A percentile compares a stretch with the other conserved stretches of the same genome.
These are phyloP conservation scores for Naja naja DNA, from an alignment of 2,113 vertebrate species.

Conservation along the genomic window DNA sequence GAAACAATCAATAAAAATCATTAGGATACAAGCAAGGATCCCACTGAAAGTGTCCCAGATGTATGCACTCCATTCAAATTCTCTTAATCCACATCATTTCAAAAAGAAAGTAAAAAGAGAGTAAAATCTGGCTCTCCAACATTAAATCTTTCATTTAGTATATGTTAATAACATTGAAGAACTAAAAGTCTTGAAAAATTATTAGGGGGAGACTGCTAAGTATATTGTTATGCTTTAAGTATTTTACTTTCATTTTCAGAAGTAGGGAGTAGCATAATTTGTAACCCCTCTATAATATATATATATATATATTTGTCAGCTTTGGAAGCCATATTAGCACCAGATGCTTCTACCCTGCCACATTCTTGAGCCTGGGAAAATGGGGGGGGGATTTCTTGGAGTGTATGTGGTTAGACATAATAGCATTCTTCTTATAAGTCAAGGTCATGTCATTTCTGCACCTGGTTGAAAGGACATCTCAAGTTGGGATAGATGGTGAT, in stretches of 20 bases:
- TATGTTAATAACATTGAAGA: background rate
- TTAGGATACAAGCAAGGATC: background rate
- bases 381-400: no score
- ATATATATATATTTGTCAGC: no score
- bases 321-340: no score
- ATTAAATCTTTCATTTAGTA: background rate
- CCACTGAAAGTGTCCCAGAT: background rate
- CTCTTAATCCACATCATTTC: background rate
- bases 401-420: no score
- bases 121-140: background rate
- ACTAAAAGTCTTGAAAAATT: background rate
- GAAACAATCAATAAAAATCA: no score
- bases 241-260: background rate
- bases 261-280: background rate
- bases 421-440: no score
- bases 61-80: background rate
- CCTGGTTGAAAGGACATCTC: no score
- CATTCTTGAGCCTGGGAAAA: no score
- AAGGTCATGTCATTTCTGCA: no score
- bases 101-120: background rate
- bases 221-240: background rate
- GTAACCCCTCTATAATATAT: background rate
- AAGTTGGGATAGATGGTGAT: no score
- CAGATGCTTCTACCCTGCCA: no score
- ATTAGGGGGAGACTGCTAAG: background rate